Base-by-base conservation (phyloP, 2,888 invertebrate species). In the Acanthoscelides obtectus region DNA sequence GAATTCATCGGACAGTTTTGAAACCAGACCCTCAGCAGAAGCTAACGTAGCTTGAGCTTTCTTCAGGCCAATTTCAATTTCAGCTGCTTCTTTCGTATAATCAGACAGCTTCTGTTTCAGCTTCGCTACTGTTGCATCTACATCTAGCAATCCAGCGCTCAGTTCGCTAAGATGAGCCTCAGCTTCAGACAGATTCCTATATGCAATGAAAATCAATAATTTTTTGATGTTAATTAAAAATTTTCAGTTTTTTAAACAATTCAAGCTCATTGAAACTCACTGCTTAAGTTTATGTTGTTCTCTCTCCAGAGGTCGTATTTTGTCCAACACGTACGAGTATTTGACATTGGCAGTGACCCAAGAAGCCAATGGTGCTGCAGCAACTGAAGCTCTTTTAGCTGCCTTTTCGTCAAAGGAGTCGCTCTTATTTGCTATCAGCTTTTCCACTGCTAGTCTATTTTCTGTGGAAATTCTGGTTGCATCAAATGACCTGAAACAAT, bases 281-380 rank as follows among this genome's bases (percentile, higher is more conserved):
- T 84, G 77, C 76, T 84, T 85, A 64, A 89, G 77, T 77, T 87
- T 87, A 69, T 86, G 85, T 83, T 96, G 96, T 84, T 97, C 97
- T 20, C 88, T 89, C 82, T 96, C 96, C 75, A 99, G 87, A 0
- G 97, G 97, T 73, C 92, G 91, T 69, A 98, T 96, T 85, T 97
- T 96, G 81, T 95, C 94, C 74, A 98, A 87, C 64, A 99, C 98
- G 76, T 91, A 90, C 0, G 97, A 94, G 85, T 96, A 99, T 79
- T 94, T 93, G 0, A 99, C 92, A 86, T 98, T 99, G 21, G 99
- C 99, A 75, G 90, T 91, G 19, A 99, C 98, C 99, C 99, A 99
- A 6, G 94, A 92, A 0, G 99, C 98, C 20, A 99, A 87, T 0
- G 99, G 99, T 20, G 98, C 98, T 19, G 98, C 98, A 1, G 98